Conservation (phyloP, 2,113 vertebrate genomes). For the Callospermophilus lateralis region DNA sequence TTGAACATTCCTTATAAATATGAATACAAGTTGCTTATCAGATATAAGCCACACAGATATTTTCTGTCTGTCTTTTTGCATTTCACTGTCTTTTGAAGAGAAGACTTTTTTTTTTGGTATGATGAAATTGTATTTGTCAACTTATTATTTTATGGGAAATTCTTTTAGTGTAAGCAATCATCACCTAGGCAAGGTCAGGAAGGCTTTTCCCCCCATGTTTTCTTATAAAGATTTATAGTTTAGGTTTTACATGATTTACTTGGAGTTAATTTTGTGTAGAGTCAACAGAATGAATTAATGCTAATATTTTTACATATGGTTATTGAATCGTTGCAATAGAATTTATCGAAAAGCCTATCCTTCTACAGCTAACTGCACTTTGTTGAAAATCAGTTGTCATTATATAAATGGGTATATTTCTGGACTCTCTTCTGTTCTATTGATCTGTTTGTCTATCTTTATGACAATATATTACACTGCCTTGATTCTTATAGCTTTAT, state of each 20-base stretch:
- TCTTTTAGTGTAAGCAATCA: not conserved
- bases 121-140: not conserved
- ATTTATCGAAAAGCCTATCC: not conserved
- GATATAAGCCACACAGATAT: not conserved
- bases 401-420: not conserved
- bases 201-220: not conserved
- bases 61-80: not conserved
- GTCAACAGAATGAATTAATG: not conserved
- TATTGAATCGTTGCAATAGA: not conserved
- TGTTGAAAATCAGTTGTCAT: not conserved
- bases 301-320: not conserved
- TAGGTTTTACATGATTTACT: not conserved
- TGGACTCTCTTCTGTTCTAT: not conserved
- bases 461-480: not conserved
- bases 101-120: not conserved
- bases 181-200: not conserved
- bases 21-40: not conserved
- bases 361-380: not conserved
- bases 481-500: constrained; percentile 3
- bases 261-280: not conserved
- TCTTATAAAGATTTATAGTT: not conserved
- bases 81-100: not conserved
- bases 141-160: not conserved
- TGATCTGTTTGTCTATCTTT: constrained; percentile 25
- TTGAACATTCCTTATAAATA: not conserved